Base-by-base conservation (phyloP, 2,888 invertebrate genomes). In the Platycnemis pennipes region DNA sequence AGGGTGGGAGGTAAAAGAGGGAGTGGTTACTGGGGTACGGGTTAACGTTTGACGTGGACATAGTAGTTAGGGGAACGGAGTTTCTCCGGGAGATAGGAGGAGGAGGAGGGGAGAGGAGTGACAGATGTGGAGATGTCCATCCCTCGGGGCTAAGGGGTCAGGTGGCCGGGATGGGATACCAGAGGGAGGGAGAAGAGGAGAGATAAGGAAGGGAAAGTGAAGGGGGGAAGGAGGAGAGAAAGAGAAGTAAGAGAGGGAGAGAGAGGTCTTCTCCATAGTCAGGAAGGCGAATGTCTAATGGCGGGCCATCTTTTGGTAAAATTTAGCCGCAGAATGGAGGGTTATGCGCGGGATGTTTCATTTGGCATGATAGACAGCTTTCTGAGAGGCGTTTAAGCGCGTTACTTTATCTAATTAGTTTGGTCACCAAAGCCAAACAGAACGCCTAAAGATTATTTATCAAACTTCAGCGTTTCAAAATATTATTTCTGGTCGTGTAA, bases 41-140 rank as follows among this genome's bases (percentile, higher is more conserved):
- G 87, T 77, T 87, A 45, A 87, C 87, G 87, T 87, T 87, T 87
- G 87, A 87, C 87, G 87, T 87, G 87, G 87, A 87, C 87, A 87
- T 87, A 87, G 87, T 87, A 87, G 87, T 87, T 46, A 44, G 45
- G 87, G 46, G 87, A 87, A n/a, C 77, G 37, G 77, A 37, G 77
- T 77, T 77, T 31, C 77, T n/a, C 77, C 4, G 77, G 77, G 77
- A 37, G 77, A 49, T 26, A 8, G 13, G 22, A 11, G 86, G 37
- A 44, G 44, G 86, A 86, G 31, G 86, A 37, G 85, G n/a, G n/a
- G 19, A 86, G 46, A 46, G 44, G 87, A 44, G 46, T 87, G 87
- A 87, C 87, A 87, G 87, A 87, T 87, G 44, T 46, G 46, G 19
- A 87, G 87, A 87, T 87, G 87, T 87, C 87, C 87, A 45, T 77